These are phyloP conservation scores for Heliconius cydno DNA, from an alignment of 2,888 invertebrate genomes.

Conservation along the genomic window DNA sequence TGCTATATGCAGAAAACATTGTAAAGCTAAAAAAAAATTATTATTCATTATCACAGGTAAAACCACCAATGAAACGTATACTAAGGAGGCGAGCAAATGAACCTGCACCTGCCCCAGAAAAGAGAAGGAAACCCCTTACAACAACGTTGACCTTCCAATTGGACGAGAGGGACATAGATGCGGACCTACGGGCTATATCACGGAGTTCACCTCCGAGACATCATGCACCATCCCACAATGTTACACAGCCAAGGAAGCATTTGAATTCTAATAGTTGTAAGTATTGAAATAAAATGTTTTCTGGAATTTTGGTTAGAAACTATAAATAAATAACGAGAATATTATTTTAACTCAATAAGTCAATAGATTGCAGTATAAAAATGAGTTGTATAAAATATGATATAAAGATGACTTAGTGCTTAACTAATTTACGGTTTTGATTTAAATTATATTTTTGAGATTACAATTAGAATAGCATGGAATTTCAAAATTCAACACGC, in stretches of 20 bases:
- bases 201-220: constrained; percentile 65
- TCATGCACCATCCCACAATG: constrained; percentile 66
- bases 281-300: constrained; percentile 46
- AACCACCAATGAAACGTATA: constrained; percentile 97
- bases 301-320: too few relatives aligned
- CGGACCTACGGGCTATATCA: constrained; percentile 91
- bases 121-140: constrained; percentile 92
- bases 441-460: background rate
- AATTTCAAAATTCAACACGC: too few relatives aligned
- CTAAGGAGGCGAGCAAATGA: constrained; percentile 96
- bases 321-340: too few relatives aligned
- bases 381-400: too few relatives aligned
- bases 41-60: constrained; percentile 81
- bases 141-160: constrained; percentile 94
- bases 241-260: constrained; percentile 67
- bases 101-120: constrained; percentile 94
- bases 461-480: background rate
- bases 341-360: too few relatives aligned
- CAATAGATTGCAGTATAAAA: too few relatives aligned
- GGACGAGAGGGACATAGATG: constrained; percentile 94
- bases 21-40: background rate
- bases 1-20: too few relatives aligned
- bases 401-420: too few relatives aligned
- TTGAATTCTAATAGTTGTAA: constrained; percentile 68
- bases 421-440: too few relatives aligned